Evolutionary conservation across 23 tunicate species (phyloP), one percentile per base, ranked within the genome.

Genomic region (Halocynthia aurantium): DNA sequence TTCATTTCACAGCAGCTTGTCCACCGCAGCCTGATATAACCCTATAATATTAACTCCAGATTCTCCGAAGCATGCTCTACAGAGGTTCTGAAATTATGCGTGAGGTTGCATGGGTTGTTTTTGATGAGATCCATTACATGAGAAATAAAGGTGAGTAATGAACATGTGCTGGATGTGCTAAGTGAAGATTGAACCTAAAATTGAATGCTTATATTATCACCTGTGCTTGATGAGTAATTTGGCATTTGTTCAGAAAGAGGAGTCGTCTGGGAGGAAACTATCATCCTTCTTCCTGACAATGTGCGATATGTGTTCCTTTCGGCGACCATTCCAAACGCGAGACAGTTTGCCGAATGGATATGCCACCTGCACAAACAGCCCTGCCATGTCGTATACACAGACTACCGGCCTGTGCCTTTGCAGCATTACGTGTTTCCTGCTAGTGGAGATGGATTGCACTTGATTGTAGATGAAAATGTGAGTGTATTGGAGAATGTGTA

Each of bases 61-160:
- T 92, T 75, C 64, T 92, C 69, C 80, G 98, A 31, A 86, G 88
- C 70, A 92, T 92, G 98, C 67, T 92, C 52, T 92, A 92, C 70
- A 86, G 88, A 53, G 98, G 98, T 4, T 92, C 93, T 6, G 98
- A 92, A 83, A 85, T 92, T 7, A 92, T 92, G 98, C 75, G 98
- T 7, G 98, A 92, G 58, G 98, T 92, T 7, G 92, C 83, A 19
- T 92, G 98, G 98, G 98, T 92, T 10, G 83, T 92, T 6, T 92
- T 92, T 86, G 98, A 92, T 80, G 98, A 92, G 58, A 92, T 92
- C 52, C 98, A 92, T 75, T 92, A 92, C 93, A 92, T 92, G 98
- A 82, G 98, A 78, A 83, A 92, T 82, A 86, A 91, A 63, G 75
- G 75, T 70, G n/a, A 44, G 75, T 70, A 31, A 31, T 31, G 44